phyloP scores from a whole-genome alignment of 2,113 vertebrate species.

The Antechinus flavipes region DNA sequence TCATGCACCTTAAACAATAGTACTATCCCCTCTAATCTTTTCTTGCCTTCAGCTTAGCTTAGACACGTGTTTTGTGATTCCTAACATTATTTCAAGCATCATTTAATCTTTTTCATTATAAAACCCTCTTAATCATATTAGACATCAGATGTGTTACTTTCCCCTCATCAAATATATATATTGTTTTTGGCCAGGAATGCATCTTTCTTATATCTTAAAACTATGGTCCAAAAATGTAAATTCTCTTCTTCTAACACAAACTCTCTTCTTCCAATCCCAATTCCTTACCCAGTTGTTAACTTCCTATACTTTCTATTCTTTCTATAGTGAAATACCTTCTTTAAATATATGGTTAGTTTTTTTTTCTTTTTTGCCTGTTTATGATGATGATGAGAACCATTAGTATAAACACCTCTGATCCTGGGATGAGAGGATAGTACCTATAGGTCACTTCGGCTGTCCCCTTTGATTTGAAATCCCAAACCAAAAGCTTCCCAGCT shows the following conservation, averaged over 20 bases:
- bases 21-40: background rate
- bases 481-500: too few relatives aligned
- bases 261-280: background rate
- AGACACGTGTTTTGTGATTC: background rate
- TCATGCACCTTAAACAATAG: background rate
- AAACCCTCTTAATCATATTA: background rate
- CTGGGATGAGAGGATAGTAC: too few relatives aligned
- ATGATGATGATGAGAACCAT: too few relatives aligned
- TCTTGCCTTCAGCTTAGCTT: background rate
- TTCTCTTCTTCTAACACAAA: background rate
- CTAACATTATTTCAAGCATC: background rate
- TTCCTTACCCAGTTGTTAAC: background rate
- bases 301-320: background rate
- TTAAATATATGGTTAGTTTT: background rate
- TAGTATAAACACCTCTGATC: too few relatives aligned
- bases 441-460: too few relatives aligned
- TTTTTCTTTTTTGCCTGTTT: too few relatives aligned
- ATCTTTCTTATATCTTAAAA: background rate
- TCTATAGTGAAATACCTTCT: background rate
- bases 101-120: background rate
- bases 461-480: too few relatives aligned
- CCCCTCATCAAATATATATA: background rate
- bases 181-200: background rate
- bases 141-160: background rate
- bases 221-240: background rate